These are phyloP conservation scores for Musca domestica DNA, from an alignment of 1,140 invertebrate species.

Conservation along the genomic window DNA sequence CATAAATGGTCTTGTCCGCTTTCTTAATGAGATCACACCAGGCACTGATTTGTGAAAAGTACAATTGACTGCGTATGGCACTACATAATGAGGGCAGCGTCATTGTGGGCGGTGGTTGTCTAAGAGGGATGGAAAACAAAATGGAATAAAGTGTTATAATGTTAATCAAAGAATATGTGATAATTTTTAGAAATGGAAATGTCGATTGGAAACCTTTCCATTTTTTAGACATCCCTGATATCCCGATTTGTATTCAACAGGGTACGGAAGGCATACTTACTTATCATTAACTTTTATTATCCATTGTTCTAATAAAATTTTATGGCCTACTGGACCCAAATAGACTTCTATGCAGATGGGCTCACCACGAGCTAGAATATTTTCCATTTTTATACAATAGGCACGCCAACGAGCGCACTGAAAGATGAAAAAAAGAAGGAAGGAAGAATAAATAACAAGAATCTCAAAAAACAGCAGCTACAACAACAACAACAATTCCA, in stretches of 20 bases:
- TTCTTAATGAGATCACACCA: slow-evolving; percentile 63
- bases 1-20: slow-evolving; percentile 46
- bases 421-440: neutral
- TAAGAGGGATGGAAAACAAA: slow-evolving; percentile 31
- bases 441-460: neutral
- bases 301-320: slow-evolving; percentile 52
- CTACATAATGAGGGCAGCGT: slow-evolving; percentile 76
- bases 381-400: slow-evolving; percentile 47
- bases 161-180: neutral
- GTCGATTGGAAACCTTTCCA: neutral
- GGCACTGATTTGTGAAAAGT: slow-evolving; percentile 92
- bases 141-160: neutral
- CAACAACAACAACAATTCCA: slow-evolving; percentile 5
- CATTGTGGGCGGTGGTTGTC: slow-evolving; percentile 56
- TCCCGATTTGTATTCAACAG: neutral
- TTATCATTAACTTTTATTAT: slow-evolving; percentile 49
- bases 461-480: neutral
- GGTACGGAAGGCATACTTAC: slow-evolving; percentile 35
- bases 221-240: neutral
- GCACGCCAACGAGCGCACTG: slow-evolving; percentile 52
- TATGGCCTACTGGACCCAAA: slow-evolving; percentile 49
- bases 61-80: slow-evolving; percentile 91
- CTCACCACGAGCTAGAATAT: slow-evolving; percentile 45
- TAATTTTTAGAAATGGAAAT: no score
- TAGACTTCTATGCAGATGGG: slow-evolving; percentile 53